phyloP scores from a whole-genome alignment of 2,888 invertebrate species.

The Cephus pulcher region DNA sequence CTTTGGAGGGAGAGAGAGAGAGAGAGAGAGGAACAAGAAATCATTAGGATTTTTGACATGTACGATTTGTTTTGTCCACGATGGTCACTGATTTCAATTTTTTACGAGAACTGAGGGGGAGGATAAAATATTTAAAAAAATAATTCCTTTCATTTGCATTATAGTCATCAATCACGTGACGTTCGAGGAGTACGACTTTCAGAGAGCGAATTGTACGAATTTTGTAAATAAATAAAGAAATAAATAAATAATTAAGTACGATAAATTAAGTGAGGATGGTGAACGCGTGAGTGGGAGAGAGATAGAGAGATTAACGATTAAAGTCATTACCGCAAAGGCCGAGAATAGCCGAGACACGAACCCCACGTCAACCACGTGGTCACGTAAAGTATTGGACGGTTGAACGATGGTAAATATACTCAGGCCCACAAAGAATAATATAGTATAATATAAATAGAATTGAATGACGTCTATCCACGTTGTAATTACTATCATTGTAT shows the following conservation, averaged over 20 bases:
- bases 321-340: background rate
- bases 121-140: background rate
- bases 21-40: background rate
- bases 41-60: too few species aligned
- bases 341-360: background rate
- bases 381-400: background rate
- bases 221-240: background rate
- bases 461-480: background rate
- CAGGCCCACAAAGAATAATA: conserved; percentile 35
- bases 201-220: background rate
- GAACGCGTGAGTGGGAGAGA: background rate
- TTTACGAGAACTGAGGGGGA: background rate
- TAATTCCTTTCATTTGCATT: background rate
- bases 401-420: conserved; percentile 23
- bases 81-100: background rate
- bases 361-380: background rate
- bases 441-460: conserved; percentile 31
- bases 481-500: conserved; percentile 2
- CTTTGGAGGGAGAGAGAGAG: background rate
- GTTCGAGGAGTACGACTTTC: background rate
- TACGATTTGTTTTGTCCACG: background rate
- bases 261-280: background rate
- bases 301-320: background rate
- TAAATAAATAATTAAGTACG: background rate
- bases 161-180: background rate